Evolutionary conservation across 2,888 invertebrate species (phyloP).

Genomic region (Eupeodes latifasciatus): DNA sequence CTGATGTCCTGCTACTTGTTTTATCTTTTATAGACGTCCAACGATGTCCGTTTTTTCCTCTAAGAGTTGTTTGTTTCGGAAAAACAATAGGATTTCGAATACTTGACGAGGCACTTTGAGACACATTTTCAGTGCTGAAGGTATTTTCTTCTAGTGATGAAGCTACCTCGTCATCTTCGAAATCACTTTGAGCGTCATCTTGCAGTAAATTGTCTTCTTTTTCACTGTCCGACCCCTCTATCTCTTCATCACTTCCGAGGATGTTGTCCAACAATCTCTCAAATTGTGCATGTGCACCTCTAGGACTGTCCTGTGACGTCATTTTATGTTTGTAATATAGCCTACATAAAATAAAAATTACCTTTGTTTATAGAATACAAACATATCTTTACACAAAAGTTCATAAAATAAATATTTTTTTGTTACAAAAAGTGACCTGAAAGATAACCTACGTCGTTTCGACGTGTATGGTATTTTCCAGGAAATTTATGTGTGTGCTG

Average conservation of each 20-base stretch:
- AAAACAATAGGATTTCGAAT: neutral
- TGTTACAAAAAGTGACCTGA: neutral
- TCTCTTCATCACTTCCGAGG: neutral
- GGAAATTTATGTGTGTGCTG: neutral
- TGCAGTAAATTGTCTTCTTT: neutral
- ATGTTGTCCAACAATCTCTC: neutral
- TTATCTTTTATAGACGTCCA: neutral
- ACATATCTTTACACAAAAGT: neutral
- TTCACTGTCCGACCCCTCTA: constrained; percentile 4
- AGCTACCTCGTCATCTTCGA: neutral
- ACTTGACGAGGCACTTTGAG: neutral
- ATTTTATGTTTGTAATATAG: neutral
- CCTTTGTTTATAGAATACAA: neutral
- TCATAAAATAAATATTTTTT: neutral
- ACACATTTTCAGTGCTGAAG: neutral
- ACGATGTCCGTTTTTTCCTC: neutral
- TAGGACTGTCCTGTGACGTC: neutral
- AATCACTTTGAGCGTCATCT: constrained; percentile 1
- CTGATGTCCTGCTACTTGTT: neutral
- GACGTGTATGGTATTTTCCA: neutral
- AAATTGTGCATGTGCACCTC: neutral
- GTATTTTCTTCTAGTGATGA: neutral
- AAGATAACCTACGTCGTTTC: constrained; percentile 6
- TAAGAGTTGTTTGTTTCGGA: neutral
- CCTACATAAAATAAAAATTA: neutral